Evolutionary conservation across 2,888 invertebrate genomes (phyloP), one percentile per base, ranked within the genome.

Genomic region (Suillia variegata): DNA sequence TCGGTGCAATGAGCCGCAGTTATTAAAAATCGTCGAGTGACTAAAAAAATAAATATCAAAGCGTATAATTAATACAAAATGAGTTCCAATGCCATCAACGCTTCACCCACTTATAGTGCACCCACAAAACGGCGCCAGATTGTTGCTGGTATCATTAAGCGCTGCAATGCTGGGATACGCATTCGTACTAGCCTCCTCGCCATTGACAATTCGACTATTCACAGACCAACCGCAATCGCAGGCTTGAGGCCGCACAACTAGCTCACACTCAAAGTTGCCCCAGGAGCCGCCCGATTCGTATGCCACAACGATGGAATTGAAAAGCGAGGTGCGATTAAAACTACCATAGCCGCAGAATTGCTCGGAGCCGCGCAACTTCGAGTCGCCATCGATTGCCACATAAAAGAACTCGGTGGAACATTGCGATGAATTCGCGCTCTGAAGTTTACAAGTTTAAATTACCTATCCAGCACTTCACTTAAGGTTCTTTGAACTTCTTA

Each of bases 151-250:
- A 59, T 76, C 69, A 54, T 63, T 68, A 1, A 88, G 60, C 1
- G 81, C 86, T 0, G 83, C 86, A 85, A 87, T 86, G 68, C 84
- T 83, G 1, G 87, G 86, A 72, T 77, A 88, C 68, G 88, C 88
- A 67, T 87, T 86, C 1, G 84, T 68, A 0, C 80, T 80, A 0
- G 87, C 83, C 48, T 84, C 80, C 2, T 68, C 58, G 0, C 88
- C 88, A 26, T 86, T 86, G 1, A 85, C 84, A 61, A 88, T 87
- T 62, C 85, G 81, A 1, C 79, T 74, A 13, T 59, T 71, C 12
- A 68, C 66, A 1, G 75, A 71, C 81, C 82, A 82, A 42, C 82
- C 82, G 24, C 82, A 82, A 50, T 75, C 74, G 60, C 82, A 82
- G 2, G 59, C 56, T 50, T 78, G 77, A 0, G 62, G 67, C 3